Conservation (phyloP, 2,888 invertebrate genomes). For the Stenichneumon culpator region DNA sequence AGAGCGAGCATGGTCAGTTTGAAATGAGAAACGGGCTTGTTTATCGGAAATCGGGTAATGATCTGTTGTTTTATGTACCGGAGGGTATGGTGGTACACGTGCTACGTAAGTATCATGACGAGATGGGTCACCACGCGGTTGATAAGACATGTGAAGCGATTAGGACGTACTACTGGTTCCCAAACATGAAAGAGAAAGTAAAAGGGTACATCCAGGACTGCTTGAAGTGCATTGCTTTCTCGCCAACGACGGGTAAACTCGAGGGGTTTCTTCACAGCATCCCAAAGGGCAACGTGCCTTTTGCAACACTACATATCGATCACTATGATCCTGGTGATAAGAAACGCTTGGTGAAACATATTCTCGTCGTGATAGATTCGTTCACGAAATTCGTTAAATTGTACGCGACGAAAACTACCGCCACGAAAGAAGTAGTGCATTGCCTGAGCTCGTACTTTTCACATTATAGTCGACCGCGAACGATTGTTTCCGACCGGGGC, state of each 20-base stretch:
- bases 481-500: constrained; percentile 71
- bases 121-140: constrained; percentile 67
- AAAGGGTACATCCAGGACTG: constrained; percentile 52
- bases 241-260: constrained; percentile 50
- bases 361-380: constrained; percentile 74
- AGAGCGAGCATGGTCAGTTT: not conserved
- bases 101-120: constrained; percentile 66
- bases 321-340: constrained; percentile 69
- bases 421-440: constrained; percentile 66
- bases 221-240: constrained; percentile 67
- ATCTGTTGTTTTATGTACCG: constrained; percentile 61
- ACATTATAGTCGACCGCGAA: constrained; percentile 67
- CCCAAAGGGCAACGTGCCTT: constrained; percentile 67
- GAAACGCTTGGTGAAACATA: constrained; percentile 73
- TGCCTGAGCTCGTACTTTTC: constrained; percentile 68
- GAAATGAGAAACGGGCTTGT: not conserved
- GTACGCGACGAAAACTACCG: constrained; percentile 69
- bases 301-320: constrained; percentile 65
- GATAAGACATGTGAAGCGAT: constrained; percentile 66
- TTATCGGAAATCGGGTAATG: not conserved
- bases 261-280: constrained; percentile 65
- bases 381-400: constrained; percentile 75
- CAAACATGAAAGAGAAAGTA: constrained; percentile 55
- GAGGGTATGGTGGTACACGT: constrained; percentile 54
- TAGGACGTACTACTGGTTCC: constrained; percentile 61